These are phyloP conservation scores for Diogma glabrata DNA, from an alignment of 2,888 invertebrate genomes.

Conservation along the genomic window DNA sequence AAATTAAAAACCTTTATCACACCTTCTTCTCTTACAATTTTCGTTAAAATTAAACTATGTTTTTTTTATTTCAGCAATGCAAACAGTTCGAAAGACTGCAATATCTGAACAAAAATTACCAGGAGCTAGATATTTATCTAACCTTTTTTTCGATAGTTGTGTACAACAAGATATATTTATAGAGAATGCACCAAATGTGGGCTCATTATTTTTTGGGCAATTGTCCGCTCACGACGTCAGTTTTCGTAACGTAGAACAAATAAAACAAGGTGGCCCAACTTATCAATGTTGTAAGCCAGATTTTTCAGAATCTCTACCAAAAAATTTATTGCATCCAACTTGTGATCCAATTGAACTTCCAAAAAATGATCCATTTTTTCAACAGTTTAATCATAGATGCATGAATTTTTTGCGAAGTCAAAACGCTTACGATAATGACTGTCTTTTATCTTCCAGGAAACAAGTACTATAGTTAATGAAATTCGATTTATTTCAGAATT, in stretches of 20 bases:
- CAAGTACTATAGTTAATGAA: too few relatives aligned
- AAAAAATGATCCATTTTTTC: neutral
- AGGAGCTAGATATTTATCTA: neutral
- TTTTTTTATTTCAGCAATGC: too few relatives aligned
- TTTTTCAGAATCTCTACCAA: neutral
- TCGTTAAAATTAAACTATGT: too few relatives aligned
- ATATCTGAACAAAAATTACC: neutral
- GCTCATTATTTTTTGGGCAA: neutral
- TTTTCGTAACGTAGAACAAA: neutral
- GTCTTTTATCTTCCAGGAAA: neutral
- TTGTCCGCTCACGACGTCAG: neutral
- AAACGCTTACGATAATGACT: neutral
- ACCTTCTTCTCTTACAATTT: neutral
- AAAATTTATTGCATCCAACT: neutral
- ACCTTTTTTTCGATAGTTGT: neutral
- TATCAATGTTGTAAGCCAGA: slow-evolving; percentile 5
- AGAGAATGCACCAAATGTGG: neutral
- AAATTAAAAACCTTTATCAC: neutral
- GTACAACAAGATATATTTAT: neutral
- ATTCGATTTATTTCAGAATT: too few relatives aligned
- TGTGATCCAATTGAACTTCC: neutral
- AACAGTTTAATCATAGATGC: neutral
- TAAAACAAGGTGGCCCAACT: neutral
- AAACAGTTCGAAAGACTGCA: neutral
- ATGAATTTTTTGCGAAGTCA: slow-evolving; percentile 2